Percentiles rank a stretch among this genome's conserved stretches.
These are phyloP conservation scores for Agrenia bidenticulata DNA, from an alignment of 2,888 invertebrate species.

Conservation along the genomic window DNA sequence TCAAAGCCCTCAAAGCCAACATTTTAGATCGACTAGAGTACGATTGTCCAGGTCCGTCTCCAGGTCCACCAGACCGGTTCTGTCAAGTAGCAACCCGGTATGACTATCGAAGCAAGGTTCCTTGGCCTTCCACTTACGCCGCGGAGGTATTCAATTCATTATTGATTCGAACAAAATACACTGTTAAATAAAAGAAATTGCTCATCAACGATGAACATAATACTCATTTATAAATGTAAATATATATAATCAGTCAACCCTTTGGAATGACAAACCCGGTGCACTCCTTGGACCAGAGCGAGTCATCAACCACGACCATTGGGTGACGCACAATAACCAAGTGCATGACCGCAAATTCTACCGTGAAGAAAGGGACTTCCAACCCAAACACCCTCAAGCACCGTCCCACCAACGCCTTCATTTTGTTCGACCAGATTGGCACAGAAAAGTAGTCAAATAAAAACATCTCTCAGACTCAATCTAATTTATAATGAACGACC, in stretches of 20 bases:
- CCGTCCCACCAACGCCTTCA: not conserved
- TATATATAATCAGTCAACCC: conserved; percentile 9
- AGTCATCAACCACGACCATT: conserved; percentile 2
- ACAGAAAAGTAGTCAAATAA: conserved; percentile 14
- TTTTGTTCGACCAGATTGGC: conserved; percentile 6
- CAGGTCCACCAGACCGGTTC: not conserved
- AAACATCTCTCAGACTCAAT: not conserved
- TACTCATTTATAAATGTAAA: no score
- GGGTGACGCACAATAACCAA: conserved; percentile 2
- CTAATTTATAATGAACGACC: not conserved
- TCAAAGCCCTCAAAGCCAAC: no score
- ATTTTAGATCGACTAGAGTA: not conserved
- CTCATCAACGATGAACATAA: no score
- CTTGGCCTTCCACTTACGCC: not conserved
- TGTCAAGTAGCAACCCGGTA: conserved; percentile 4
- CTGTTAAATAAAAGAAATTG: no score
- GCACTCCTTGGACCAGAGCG: conserved; percentile 1
- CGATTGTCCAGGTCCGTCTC: not conserved
- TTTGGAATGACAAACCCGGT: conserved; percentile 1
- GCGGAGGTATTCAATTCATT: no score
- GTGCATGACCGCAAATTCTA: conserved; percentile 22
- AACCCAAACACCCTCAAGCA: conserved; percentile 20
- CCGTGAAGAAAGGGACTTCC: conserved; percentile 15
- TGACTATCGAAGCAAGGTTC: not conserved
- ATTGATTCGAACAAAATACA: no score